A percentile compares a stretch with the other conserved stretches of the same genome.
phyloP scores from a whole-genome alignment of 2,113 vertebrate species.

The Symphodus melops region DNA sequence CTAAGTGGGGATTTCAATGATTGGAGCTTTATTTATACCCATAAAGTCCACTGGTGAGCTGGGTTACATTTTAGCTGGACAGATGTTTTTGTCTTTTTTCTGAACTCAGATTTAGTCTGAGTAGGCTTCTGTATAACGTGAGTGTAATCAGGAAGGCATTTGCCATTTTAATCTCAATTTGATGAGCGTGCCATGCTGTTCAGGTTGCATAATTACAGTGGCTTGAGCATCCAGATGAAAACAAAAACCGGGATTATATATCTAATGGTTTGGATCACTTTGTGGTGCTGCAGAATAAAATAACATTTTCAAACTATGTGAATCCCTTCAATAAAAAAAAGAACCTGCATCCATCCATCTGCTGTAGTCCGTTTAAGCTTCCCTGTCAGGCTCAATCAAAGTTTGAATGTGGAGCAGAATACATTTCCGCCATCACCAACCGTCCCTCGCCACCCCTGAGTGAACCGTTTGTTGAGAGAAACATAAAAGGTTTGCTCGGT shows the following conservation, averaged over 20 bases:
- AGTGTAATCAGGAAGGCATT: slow-evolving; percentile 38
- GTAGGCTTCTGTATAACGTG: background rate
- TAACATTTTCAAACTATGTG: background rate
- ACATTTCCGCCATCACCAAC: slow-evolving; percentile 45
- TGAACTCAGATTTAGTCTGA: slow-evolving; percentile 9
- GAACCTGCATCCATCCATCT: slow-evolving; percentile 15
- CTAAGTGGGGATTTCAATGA: slow-evolving; percentile 65
- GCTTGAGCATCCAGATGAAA: background rate
- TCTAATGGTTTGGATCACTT: background rate
- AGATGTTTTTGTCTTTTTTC: slow-evolving; percentile 48
- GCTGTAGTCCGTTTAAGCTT: slow-evolving; percentile 31
- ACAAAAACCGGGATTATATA: slow-evolving; percentile 8
- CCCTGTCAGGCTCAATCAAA: slow-evolving; percentile 57
- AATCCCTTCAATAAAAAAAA: background rate
- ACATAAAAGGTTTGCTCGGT: slow-evolving; percentile 72
- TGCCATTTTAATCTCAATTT: slow-evolving; percentile 41
- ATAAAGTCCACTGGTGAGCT: slow-evolving; percentile 27
- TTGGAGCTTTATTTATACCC: slow-evolving; percentile 46
- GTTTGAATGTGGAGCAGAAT: slow-evolving; percentile 53
- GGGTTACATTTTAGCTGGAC: slow-evolving; percentile 29
- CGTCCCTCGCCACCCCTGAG: slow-evolving; percentile 52
- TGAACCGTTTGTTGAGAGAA: slow-evolving; percentile 65
- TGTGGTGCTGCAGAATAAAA: slow-evolving; percentile 14
- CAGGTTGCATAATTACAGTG: slow-evolving; percentile 12
- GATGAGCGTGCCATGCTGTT: background rate